Conservation (phyloP, 1,140 invertebrate genomes). For the Ptiloglossa arizonensis region DNA sequence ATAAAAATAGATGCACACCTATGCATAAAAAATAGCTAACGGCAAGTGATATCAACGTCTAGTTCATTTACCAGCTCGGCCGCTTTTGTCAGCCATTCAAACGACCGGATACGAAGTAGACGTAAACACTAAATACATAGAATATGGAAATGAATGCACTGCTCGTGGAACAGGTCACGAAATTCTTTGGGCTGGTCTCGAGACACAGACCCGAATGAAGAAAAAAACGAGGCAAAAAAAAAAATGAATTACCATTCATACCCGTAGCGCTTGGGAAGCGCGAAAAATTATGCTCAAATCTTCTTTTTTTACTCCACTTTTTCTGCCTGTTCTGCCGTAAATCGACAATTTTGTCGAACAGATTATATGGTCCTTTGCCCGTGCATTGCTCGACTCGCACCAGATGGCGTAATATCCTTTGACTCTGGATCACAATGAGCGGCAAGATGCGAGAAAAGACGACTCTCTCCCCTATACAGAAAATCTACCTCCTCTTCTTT, state of each 20-base stretch:
- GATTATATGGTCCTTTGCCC: slow-evolving; percentile 27
- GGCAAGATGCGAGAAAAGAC: not conserved
- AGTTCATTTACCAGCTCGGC: slow-evolving; percentile 46
- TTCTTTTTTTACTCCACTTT: not conserved
- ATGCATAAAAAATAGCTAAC: slow-evolving; percentile 27
- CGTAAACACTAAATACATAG: slow-evolving; percentile 55
- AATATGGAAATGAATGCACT: slow-evolving; percentile 51
- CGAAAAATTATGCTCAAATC: slow-evolving; percentile 44
- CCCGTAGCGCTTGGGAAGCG: slow-evolving; percentile 42
- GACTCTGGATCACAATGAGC: slow-evolving; percentile 30
- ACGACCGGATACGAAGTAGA: slow-evolving; percentile 50
- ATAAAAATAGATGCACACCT: no score
- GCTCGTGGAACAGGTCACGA: slow-evolving; percentile 46
- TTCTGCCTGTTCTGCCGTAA: not conserved
- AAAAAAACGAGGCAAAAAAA: slow-evolving; percentile 12
- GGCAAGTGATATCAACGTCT: slow-evolving; percentile 44
- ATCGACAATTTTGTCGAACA: slow-evolving; percentile 39
- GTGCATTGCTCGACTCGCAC: not conserved
- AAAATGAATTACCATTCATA: slow-evolving; percentile 29
- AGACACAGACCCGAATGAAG: slow-evolving; percentile 14
- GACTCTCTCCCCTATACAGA: not conserved
- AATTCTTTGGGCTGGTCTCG: slow-evolving; percentile 38
- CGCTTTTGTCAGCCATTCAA: slow-evolving; percentile 35
- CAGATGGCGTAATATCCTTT: slow-evolving; percentile 43
- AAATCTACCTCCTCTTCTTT: not conserved